Evolutionary conservation across 1,140 invertebrate species (phyloP), one percentile per base, ranked within the genome.

Genomic region (Holcopasites calliopsidis): DNA sequence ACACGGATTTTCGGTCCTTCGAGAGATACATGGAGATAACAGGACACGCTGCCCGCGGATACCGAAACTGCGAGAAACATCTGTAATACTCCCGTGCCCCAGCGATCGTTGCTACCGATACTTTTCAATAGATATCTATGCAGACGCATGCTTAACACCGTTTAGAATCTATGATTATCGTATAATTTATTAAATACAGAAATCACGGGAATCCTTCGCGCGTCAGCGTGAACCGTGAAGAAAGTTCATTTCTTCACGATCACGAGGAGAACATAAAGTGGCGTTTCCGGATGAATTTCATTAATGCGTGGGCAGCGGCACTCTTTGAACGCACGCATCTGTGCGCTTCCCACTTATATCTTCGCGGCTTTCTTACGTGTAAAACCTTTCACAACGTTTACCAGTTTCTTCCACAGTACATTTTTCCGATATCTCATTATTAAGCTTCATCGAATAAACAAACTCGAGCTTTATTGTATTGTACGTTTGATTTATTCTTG

Each of bases 221-320:
- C 23, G 47, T 11, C 16, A 49, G 8, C 23, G n/a, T 8, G 16
- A 40, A 52, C n/a, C 21, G 42, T 8, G 40, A 55, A 23, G 52
- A 31, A 57, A 38, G 26, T 68, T 82, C 74, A 76, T 83, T 71
- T 64, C 70, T 82, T 71, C 6, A 57, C 35, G 62, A 77, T 68
- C 70, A 82, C 55, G 70, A 50, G 44, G 44, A 58, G 38, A 21
- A 52, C 65, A 68, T 83, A 82, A 83, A 83, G 60, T 60, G 58
- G 5, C 54, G 28, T 40, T 79, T 83, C 71, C 80, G 71, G 76
- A 75, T 57, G 49, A 44, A 47, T 70, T 76, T 83, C n/a, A n/a
- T n/a, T 82, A 60, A 65, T 70, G 65, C 65, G 76, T 82, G 49
- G 76, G 60, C 42, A 66, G 42, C 70, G 79, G 70, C 28, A 42